Base-by-base conservation (phyloP, 2,888 invertebrate species). In the Netelia melanura region DNA sequence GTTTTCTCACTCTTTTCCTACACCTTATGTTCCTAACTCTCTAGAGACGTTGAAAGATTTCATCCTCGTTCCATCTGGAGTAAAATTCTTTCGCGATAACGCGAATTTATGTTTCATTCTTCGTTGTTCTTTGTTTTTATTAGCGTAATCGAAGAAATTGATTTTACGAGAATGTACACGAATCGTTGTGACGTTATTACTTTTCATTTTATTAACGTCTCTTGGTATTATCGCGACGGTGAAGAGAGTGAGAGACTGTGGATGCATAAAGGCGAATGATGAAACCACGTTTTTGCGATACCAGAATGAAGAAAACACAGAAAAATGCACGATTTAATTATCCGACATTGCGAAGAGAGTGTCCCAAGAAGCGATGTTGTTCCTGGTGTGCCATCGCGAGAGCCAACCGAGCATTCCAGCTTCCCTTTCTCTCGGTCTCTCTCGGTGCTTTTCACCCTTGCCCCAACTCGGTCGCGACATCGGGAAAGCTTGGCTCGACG, bases 401-500 rank as follows among this genome's bases (percentile, higher is more conserved):
- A 30, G 58, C 52, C 75, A 75, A 48, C 62, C 48, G 23, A 25
- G 61, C 90, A 88, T 86, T 88, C 85, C 89, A 85, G 80, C 74
- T 78, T 76, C 84, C 84, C 87, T 75, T 58, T 30, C 64, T 2
- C 67, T 54, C 61, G 70, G 56, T 75, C 64, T 23, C 30, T 38
- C 80, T 14, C 14, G 48, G 21, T 17, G 38, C 14, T 38, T n/a
- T 21, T 25, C 30, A 44, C n/a, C 25, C 38, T 65, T 61, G 38
- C 38, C 38, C 23, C n/a, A 44, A 21, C 67, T 68, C 58, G 61
- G 58, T 78, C 86, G 87, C 88, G 85, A 68, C 86, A 90, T 88
- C 89, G 88, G 89, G 89, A 88, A 89, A 91, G 90, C 91, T 91
- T 92, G 90, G 89, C 90, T 90, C 89, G 88, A 89, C 79, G 68